phyloP scores from a whole-genome alignment of 1,140 invertebrate species.

The Drosophila asahinai region DNA sequence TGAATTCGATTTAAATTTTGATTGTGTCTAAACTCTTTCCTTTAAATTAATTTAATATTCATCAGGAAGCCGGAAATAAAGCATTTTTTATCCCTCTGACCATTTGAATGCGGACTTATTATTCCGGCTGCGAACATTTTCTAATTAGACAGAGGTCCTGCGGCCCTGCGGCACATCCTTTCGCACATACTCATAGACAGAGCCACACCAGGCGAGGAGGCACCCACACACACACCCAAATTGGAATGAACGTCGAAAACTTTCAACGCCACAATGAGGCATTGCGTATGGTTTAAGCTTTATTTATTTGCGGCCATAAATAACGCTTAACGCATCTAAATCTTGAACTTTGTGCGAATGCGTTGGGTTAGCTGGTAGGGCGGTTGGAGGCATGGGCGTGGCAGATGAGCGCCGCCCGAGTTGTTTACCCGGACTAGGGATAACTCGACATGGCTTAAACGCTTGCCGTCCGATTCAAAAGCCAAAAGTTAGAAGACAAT shows the following conservation, averaged over 20 bases:
- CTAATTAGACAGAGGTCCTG: conserved; percentile 48
- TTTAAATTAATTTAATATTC: neutral
- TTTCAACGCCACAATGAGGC: conserved; percentile 82
- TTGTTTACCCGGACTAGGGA: conserved; percentile 72
- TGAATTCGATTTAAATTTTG: no score
- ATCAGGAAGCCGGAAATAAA: neutral
- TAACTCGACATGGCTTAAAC: conserved; percentile 79
- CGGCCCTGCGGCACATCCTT: conserved; percentile 26
- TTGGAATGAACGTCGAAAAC: conserved; percentile 81
- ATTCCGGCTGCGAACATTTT: conserved; percentile 17
- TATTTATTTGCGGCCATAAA: conserved; percentile 84
- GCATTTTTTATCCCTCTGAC: neutral
- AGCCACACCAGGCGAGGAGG: neutral
- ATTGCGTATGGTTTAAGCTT: conserved; percentile 83
- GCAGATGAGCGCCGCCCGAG: conserved; percentile 44
- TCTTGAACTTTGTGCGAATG: conserved; percentile 81
- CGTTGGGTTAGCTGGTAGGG: conserved; percentile 45
- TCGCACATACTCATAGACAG: conserved; percentile 16
- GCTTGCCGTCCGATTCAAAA: conserved; percentile 50
- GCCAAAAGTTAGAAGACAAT: conserved; percentile 81
- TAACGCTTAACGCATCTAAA: conserved; percentile 84
- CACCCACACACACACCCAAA: conserved; percentile 42
- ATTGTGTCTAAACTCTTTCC: no score
- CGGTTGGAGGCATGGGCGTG: conserved; percentile 13
- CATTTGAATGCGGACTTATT: conserved; percentile 26